Conservation (phyloP, 2,888 invertebrate genomes). For the Pedicia rivosa region DNA sequence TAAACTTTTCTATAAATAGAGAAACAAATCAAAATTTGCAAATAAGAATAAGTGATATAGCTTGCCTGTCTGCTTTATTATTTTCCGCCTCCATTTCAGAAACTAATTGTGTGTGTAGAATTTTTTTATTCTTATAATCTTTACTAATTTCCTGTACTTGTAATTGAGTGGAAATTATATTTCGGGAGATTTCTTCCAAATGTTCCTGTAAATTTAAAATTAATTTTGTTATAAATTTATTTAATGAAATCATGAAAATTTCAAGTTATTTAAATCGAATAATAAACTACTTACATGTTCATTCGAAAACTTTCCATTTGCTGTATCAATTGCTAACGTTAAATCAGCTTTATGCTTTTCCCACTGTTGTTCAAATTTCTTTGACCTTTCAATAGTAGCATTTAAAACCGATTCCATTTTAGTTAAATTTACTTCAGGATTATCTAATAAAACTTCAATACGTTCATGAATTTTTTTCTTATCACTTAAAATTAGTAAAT, state of each 20-base stretch:
- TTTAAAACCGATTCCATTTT: conserved; percentile 43
- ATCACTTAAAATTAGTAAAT: conserved; percentile 26
- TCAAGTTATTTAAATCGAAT: too few relatives aligned
- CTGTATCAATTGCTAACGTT: conserved; percentile 33
- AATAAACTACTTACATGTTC: conserved; percentile 19
- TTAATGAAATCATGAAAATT: too few relatives aligned
- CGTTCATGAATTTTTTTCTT: conserved; percentile 37
- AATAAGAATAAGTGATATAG: too few relatives aligned
- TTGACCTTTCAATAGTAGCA: conserved; percentile 42
- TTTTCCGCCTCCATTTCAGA: too few relatives aligned
- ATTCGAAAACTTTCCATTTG: conserved; percentile 24
- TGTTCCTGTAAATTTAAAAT: too few relatives aligned
- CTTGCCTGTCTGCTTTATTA: too few relatives aligned
- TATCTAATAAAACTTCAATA: conserved; percentile 45
- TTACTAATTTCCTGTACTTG: conserved; percentile 2
- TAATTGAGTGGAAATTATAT: too few relatives aligned
- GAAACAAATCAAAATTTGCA: too few relatives aligned
- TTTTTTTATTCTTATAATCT: conserved; percentile 20
- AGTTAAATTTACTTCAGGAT: conserved; percentile 41
- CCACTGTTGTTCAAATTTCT: conserved; percentile 53
- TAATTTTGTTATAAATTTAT: too few relatives aligned
- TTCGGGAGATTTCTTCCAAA: too few relatives aligned
- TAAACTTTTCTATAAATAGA: conserved; percentile 55
- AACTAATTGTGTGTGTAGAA: conserved; percentile 21
- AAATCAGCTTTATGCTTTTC: conserved; percentile 51